Evolutionary conservation across 2,888 invertebrate genomes (phyloP).

Genomic region (Eucera pruinosa): DNA sequence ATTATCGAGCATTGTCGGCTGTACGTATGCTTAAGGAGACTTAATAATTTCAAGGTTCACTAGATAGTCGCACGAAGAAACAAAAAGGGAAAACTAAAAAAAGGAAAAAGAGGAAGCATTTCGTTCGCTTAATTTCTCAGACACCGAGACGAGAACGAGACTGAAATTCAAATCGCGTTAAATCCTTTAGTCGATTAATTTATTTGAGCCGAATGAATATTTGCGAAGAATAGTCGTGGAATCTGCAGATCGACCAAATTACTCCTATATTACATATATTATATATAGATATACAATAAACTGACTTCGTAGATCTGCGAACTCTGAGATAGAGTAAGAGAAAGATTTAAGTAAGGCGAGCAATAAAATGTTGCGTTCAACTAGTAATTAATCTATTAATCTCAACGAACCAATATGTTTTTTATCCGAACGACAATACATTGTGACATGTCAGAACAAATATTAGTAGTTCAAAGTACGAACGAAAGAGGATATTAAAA

Average conservation of each 20-base stretch:
- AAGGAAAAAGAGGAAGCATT: conserved; percentile 14
- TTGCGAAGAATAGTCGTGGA: neutral
- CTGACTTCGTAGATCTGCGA: neutral
- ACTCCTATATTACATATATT: conserved; percentile 16
- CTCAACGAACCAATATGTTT: conserved; percentile 53
- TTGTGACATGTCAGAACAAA: conserved; percentile 18
- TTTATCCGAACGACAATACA: conserved; percentile 54
- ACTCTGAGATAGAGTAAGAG: neutral
- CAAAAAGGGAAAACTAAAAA: too few relatives aligned
- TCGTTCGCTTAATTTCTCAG: conserved; percentile 24
- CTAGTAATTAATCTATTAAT: conserved; percentile 28
- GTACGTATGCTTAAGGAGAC: conserved; percentile 28
- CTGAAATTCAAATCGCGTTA: conserved; percentile 48
- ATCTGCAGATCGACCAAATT: conserved; percentile 13
- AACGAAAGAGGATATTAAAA: neutral
- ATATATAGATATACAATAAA: conserved; percentile 12
- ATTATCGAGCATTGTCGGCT: conserved; percentile 29
- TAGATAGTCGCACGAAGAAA: neutral
- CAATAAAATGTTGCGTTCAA: conserved; percentile 26
- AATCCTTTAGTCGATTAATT: conserved; percentile 53
- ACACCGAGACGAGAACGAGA: conserved; percentile 49
- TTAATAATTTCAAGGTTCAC: conserved; percentile 23
- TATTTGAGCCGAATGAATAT: conserved; percentile 41
- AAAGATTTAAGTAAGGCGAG: conserved; percentile 4
- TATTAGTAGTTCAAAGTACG: neutral